Base-by-base conservation (phyloP, 2,797 vertebrate species). In the Rhinichthys osculus region DNA sequence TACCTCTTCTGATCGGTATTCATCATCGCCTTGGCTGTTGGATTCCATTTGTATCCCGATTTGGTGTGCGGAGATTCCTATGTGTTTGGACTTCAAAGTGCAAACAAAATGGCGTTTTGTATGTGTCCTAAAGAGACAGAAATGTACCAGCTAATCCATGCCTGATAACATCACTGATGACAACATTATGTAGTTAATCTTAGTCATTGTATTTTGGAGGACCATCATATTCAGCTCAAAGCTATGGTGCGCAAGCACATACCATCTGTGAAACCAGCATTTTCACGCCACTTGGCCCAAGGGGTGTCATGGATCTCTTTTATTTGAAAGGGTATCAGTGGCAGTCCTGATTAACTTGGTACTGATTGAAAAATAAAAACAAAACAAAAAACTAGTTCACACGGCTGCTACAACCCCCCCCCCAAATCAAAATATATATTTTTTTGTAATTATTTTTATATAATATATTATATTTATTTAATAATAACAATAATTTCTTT, bases 1-100 rank as follows among this genome's bases (percentile, higher is more conserved):
- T 95, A 94, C 89, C 90, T 89, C 86, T 90, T 87, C 84, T 89
- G 81, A 90, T 90, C 81, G 87, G 86, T 86, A 86, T 91, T 91
- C 86, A 87, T 91, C 88, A 91, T 85, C 71, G 86, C 79, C 71
- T 72, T 47, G 40, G n/a, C 85, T 81, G 87, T 76, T 86, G 66
- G 57, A 64, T 78, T 87, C 62, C 40, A 87, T 90, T 89, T 78
- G 64, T 73, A 69, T 85, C 83, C 73, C 76, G 64, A 85, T 77
- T 78, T 79, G 78, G 79, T 81, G 84, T 59, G 42, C 21, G 82
- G 82, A 83, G 67, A 81, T 71, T 50, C 78, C 38, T 44, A 33
- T 69, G 47, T 84, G 73, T 77, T 85, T 86, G 57, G 79, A 89
- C 77, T 70, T 87, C 57, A 79, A 76, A 87, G 74, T 85, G 33